Evolutionary conservation across 30 jellyfish, hydroid and myxozoan genomes (phyloP).

Genomic region (Mastigias papua): DNA sequence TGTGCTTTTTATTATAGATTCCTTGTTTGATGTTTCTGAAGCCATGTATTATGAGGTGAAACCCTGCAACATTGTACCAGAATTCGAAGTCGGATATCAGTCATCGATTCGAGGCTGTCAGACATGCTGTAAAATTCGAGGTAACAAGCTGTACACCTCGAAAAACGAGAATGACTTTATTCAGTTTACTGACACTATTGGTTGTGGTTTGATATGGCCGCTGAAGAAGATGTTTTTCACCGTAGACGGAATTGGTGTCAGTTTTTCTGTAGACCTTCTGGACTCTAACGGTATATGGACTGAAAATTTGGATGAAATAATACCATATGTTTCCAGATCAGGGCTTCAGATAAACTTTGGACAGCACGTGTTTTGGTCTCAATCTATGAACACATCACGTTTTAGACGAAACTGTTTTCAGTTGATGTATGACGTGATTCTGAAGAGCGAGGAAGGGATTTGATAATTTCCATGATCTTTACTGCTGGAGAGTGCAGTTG

Average conservation of each 20-base stretch:
- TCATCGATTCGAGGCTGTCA: conserved; percentile 7
- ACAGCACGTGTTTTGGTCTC: conserved; percentile 52
- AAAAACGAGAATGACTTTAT: neutral
- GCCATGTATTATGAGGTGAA: conserved; percentile 47
- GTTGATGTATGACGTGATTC: conserved; percentile 26
- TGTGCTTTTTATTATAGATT: conserved; percentile 25
- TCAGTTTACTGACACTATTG: conserved; percentile 56
- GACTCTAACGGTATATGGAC: conserved; percentile 30
- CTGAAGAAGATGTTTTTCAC: conserved; percentile 56
- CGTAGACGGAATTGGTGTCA: conserved; percentile 67
- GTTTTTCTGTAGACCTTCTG: conserved; percentile 11
- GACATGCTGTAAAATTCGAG: conserved; percentile 14
- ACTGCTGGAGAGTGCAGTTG: no score
- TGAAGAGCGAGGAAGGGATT: conserved; percentile 35
- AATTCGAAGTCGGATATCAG: conserved; percentile 65
- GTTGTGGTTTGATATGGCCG: conserved; percentile 85
- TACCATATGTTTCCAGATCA: conserved; percentile 65
- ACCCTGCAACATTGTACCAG: neutral
- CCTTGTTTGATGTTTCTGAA: conserved; percentile 26
- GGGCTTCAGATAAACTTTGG: conserved; percentile 70
- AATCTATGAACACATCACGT: conserved; percentile 55
- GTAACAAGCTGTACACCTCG: conserved; percentile 21
- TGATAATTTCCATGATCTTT: no score
- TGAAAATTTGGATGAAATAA: conserved; percentile 58
- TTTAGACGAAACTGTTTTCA: conserved; percentile 36